phyloP scores from a whole-genome alignment of 2,113 vertebrate species.

The Proterorhinus semilunaris region DNA sequence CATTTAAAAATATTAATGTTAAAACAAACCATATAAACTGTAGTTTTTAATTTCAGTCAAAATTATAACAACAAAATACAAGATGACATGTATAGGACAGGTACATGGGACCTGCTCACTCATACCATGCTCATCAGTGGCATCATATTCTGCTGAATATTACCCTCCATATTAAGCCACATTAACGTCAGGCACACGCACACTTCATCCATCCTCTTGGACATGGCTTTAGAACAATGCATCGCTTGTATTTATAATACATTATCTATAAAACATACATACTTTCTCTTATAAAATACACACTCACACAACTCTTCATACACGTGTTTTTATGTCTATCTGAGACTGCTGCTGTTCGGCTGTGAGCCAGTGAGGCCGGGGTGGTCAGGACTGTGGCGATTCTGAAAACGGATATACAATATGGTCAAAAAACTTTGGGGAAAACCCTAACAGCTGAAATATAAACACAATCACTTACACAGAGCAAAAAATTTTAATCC shows the following conservation, averaged over 20 bases:
- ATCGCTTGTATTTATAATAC: conserved; percentile 51
- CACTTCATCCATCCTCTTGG: conserved; percentile 16
- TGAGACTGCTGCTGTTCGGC: conserved; percentile 93
- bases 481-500: too few relatives aligned
- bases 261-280: conserved; percentile 57
- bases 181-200: conserved; percentile 9
- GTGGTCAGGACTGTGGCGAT: conserved; percentile 95
- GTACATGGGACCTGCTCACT: conserved; percentile 23
- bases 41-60: conserved; percentile 57
- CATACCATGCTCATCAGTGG: conserved; percentile 24
- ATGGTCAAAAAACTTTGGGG: neutral
- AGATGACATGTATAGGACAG: conserved; percentile 29
- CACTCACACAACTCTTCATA: conserved; percentile 39
- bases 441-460: neutral
- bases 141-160: conserved; percentile 43
- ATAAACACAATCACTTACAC: neutral
- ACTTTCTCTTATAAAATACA: conserved; percentile 49
- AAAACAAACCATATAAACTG: conserved; percentile 65
- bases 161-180: conserved; percentile 11
- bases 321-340: conserved; percentile 74
- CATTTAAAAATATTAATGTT: neutral
- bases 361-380: conserved; percentile 89
- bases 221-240: conserved; percentile 17
- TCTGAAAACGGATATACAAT: conserved; percentile 67
- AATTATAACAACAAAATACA: conserved; percentile 59